phyloP scores from a whole-genome alignment of 2,113 vertebrate genomes.

The Electrona antarctica region DNA sequence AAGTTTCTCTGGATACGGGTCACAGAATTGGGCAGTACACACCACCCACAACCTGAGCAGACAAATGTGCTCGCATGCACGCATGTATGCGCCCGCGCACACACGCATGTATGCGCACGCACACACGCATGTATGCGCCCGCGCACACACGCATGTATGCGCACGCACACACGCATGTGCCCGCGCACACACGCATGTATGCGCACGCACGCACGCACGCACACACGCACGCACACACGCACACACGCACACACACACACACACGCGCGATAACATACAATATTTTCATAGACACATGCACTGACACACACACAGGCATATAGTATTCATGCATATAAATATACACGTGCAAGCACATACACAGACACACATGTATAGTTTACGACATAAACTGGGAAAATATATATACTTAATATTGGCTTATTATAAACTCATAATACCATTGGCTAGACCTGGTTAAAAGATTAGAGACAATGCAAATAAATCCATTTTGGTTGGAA shows the following conservation, averaged over 20 bases:
- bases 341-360: no score
- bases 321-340: no score
- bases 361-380: no score
- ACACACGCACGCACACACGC: not conserved
- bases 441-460: slow-evolving; percentile 24
- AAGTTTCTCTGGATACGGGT: slow-evolving; percentile 66
- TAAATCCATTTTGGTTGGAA: slow-evolving; percentile 6
- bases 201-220: not conserved
- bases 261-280: no score
- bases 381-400: no score
- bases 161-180: not conserved
- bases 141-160: slow-evolving; percentile 21
- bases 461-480: slow-evolving; percentile 25
- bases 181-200: not conserved
- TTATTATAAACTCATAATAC: not conserved
- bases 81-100: not conserved
- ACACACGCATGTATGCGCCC: not conserved
- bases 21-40: slow-evolving; percentile 56
- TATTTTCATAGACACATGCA: no score
- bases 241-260: not conserved
- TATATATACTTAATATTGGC: no score
- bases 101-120: not conserved
- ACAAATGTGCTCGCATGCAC: not conserved
- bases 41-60: slow-evolving; percentile 49
- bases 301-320: no score